Percentiles rank a stretch among this genome's conserved stretches.
Evolutionary conservation across 2,888 invertebrate species (phyloP).

Genomic region (Cyrtodaria siliqua): DNA sequence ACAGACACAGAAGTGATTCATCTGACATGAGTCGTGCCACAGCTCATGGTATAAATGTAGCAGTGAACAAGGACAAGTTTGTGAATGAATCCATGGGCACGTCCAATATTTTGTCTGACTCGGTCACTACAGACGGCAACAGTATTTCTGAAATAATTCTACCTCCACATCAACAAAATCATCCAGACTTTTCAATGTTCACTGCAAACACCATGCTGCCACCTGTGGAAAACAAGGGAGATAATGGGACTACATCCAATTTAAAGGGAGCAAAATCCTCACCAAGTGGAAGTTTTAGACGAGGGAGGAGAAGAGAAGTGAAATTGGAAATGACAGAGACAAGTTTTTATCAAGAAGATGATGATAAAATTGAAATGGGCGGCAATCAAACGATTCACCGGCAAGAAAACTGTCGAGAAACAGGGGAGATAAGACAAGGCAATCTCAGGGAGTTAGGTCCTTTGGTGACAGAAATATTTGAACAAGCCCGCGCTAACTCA

Average conservation of each 20-base stretch:
- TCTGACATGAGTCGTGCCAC: constrained; percentile 76
- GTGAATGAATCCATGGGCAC: constrained; percentile 60
- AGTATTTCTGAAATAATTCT: constrained; percentile 64
- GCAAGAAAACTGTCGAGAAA: constrained; percentile 52
- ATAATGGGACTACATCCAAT: constrained; percentile 35
- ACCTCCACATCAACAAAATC: constrained; percentile 58
- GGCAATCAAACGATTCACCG: constrained; percentile 52
- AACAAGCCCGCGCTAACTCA: constrained; percentile 52
- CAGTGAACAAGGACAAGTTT: constrained; percentile 57
- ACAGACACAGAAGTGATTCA: constrained; percentile 73
- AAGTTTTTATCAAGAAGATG: constrained; percentile 66
- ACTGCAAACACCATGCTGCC: constrained; percentile 66
- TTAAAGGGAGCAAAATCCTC: constrained; percentile 63
- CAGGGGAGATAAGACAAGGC: constrained; percentile 40
- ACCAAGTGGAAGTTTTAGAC: constrained; percentile 59
- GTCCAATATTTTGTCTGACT: constrained; percentile 62
- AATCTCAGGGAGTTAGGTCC: constrained; percentile 54
- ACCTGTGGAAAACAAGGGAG: constrained; percentile 34
- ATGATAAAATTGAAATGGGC: constrained; percentile 61
- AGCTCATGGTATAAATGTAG: constrained; percentile 69
- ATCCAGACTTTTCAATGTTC: constrained; percentile 76
- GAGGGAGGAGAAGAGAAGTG: constrained; percentile 58
- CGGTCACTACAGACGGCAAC: constrained; percentile 49
- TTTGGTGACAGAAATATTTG: constrained; percentile 55
- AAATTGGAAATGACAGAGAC: constrained; percentile 69